These are phyloP conservation scores for Cryptocephalus primarius DNA, from an alignment of 2,888 invertebrate species.

Conservation along the genomic window DNA sequence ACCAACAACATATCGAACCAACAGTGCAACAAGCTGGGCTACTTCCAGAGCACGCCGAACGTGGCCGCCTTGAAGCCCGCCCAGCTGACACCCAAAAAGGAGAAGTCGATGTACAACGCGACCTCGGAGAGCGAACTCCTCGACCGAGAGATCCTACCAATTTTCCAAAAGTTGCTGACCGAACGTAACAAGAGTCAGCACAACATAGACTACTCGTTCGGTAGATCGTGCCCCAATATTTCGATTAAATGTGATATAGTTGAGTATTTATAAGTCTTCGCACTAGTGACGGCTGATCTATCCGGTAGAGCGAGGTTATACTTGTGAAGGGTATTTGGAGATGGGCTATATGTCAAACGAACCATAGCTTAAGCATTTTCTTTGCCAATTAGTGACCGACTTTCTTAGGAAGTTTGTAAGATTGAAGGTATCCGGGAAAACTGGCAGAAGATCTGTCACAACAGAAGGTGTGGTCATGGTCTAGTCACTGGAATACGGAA, in stretches of 20 bases:
- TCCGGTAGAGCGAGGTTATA: too few species aligned
- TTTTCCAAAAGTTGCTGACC: conserved; percentile 82
- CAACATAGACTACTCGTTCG: conserved; percentile 58
- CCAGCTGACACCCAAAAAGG: conserved; percentile 21
- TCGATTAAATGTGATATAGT: conserved; percentile 94
- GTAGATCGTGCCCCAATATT: conserved; percentile 87
- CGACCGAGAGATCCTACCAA: conserved; percentile 75
- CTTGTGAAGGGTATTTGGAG: too few species aligned
- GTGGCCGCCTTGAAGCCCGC: conserved; percentile 34
- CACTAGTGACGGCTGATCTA: too few species aligned
- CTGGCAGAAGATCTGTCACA: too few species aligned
- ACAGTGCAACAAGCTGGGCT: conserved; percentile 37
- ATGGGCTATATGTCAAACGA: too few species aligned
- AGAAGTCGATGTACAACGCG: conserved; percentile 50
- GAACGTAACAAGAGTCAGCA: conserved; percentile 63
- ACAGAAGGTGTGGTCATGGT: too few species aligned
- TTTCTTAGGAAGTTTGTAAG: too few species aligned
- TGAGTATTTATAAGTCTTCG: conserved; percentile 64
- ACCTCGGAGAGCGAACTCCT: conserved; percentile 76
- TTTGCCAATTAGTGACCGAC: too few species aligned
- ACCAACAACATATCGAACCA: conserved; percentile 30
- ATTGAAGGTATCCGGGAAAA: too few species aligned
- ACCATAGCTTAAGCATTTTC: too few species aligned
- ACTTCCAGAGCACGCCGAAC: conserved; percentile 52
- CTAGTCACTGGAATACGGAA: too few species aligned